Evolutionary conservation across 2,888 invertebrate genomes (phyloP).

Genomic region (Troilus luridus): DNA sequence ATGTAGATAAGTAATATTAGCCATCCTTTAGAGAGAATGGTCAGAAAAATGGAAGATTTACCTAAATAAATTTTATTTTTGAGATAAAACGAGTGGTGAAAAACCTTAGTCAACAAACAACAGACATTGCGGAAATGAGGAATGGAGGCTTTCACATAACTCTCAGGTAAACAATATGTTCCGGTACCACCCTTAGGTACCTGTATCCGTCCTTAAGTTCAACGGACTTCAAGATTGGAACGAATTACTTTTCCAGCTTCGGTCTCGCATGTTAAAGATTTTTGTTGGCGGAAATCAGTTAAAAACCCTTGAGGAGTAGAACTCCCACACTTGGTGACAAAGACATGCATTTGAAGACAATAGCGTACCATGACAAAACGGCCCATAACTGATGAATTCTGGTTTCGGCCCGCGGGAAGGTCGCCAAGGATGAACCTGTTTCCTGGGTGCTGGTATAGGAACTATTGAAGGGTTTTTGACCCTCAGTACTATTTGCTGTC

Average conservation of each 20-base stretch:
- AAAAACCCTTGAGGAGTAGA: background rate
- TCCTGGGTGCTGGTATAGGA: conserved; percentile 14
- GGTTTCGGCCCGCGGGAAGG: background rate
- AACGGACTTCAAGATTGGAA: background rate
- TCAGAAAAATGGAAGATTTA: background rate
- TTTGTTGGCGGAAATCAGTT: conserved; percentile 43
- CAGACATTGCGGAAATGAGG: no score
- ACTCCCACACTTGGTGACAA: background rate
- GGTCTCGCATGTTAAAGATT: conserved; percentile 31
- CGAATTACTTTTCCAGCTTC: conserved; percentile 13
- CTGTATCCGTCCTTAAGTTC: background rate
- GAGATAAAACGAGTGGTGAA: background rate
- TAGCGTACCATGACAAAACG: background rate
- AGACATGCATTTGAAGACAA: conserved; percentile 11
- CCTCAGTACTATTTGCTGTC: background rate
- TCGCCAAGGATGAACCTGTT: background rate
- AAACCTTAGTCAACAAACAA: background rate
- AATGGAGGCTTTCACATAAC: background rate
- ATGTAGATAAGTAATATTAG: no score
- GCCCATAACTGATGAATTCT: conserved; percentile 20
- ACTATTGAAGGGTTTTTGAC: background rate
- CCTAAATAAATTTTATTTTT: background rate
- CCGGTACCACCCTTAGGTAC: background rate
- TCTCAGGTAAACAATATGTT: background rate
- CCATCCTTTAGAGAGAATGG: no score